Evolutionary conservation across 2,888 invertebrate species (phyloP).

Genomic region (Dynastes maya): DNA sequence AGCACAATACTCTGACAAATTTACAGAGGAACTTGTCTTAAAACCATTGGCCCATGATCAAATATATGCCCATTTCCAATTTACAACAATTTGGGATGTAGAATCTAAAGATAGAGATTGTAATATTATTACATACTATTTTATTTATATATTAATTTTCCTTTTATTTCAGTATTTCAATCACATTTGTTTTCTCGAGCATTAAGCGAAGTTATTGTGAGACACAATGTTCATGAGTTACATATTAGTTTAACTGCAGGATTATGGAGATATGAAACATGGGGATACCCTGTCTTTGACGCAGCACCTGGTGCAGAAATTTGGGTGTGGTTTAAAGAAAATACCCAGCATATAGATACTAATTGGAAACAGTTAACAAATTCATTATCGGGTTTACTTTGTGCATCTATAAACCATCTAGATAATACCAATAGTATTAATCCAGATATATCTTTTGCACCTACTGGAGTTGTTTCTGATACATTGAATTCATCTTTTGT

Average conservation of each 20-base stretch:
- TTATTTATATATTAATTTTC: conserved; percentile 46
- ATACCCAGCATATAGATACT: conserved; percentile 80
- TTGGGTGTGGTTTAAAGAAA: conserved; percentile 90
- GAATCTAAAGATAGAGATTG: conserved; percentile 74
- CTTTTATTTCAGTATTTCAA: conserved; percentile 79
- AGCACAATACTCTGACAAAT: conserved; percentile 74
- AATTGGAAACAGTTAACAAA: conserved; percentile 93
- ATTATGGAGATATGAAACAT: conserved; percentile 92
- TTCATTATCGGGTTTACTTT: conserved; percentile 94
- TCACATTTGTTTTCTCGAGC: conserved; percentile 91
- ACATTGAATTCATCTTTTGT: conserved; percentile 74
- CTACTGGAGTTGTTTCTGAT: conserved; percentile 75
- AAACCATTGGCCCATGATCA: conserved; percentile 89
- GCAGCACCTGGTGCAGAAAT: conserved; percentile 96
- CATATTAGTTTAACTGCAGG: conserved; percentile 95
- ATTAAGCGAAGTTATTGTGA: conserved; percentile 88
- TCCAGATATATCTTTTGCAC: conserved; percentile 88
- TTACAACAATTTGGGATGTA: conserved; percentile 84
- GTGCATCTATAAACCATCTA: conserved; percentile 96
- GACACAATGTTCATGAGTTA: conserved; percentile 90
- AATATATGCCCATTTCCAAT: conserved; percentile 93
- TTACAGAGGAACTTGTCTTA: conserved; percentile 90
- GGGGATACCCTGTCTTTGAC: conserved; percentile 94
- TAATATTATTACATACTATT: conserved; percentile 69
- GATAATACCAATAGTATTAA: conserved; percentile 87